Evolutionary conservation across 2,113 vertebrate species (phyloP), one percentile per base, ranked within the genome.

Genomic region (Siphamia tubifer): DNA sequence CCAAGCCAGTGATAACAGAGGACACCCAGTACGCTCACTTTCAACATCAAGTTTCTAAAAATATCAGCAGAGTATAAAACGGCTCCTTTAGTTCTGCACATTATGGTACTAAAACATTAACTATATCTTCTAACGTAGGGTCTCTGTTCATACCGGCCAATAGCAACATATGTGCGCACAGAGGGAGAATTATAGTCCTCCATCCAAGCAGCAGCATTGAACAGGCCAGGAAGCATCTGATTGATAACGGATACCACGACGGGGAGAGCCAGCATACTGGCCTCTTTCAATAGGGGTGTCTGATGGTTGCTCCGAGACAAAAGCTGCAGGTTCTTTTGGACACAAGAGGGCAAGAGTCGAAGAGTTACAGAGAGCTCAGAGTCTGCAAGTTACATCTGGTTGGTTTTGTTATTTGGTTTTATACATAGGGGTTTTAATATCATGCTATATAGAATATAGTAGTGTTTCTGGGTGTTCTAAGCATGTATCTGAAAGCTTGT

Each of bases 1-100:
- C 86, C 89, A 70, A 99, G 86, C 98, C 98, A 99, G 56, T 95
- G 94, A 81, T 92, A 95, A 74, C 95, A 96, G 12, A 99, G 92
- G 17, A 96, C 61, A 2, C 85, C 91, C 0, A 99, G 89, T 38
- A 94, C 36, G 1, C 83, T 79, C 8, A 71, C 88, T 89, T 99
- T 99, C 67, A 97, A 73, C 24, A 96, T 34, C 57, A 98, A 73
- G 82, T 97, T 97, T 90, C 98, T 99, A 48, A 0, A 76, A 20
- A 48, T 20, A 25, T 23, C 7, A 15, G 4, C 24, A 28, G 56
- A 17, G 11, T n/a, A n/a, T n/a, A 5, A 61, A 56, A 23, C 1
- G 15, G 44, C 56, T n/a, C 3, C 0, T 30, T 30, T 4, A 15
- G 20, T 23, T 31, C 17, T 32, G 20, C 30, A 8, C 0, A 4